Conservation (phyloP, 2,797 vertebrate genomes). For the Esox lucius region DNA sequence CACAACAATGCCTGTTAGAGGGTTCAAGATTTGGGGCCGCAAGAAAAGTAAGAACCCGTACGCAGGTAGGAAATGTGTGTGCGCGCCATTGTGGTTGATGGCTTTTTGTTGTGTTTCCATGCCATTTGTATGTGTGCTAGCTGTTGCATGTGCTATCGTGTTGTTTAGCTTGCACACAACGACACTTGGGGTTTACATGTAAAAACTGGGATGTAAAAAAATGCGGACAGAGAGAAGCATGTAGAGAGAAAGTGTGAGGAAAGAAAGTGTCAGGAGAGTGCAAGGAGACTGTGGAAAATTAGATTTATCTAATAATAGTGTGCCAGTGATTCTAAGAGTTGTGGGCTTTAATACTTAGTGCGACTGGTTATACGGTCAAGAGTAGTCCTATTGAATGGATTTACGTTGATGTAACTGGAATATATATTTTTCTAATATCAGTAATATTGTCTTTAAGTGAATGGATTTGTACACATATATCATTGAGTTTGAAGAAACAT, state of each 20-base stretch:
- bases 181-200: background rate
- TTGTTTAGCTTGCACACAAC: background rate
- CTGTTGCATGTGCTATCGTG: background rate
- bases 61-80: conserved; percentile 42
- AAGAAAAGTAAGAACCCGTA: conserved; percentile 35
- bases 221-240: background rate
- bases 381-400: conserved; percentile 6
- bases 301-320: background rate
- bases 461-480: conserved; percentile 24
- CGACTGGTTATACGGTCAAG: conserved; percentile 20
- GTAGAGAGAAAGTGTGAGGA: conserved; percentile 4
- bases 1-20: conserved; percentile 42
- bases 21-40: conserved; percentile 47
- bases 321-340: too few species aligned
- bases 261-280: background rate
- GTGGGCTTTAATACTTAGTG: conserved; percentile 1
- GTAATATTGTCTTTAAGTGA: conserved; percentile 11
- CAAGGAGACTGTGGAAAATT: background rate
- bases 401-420: background rate
- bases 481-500: background rate
- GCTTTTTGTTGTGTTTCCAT: background rate
- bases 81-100: too few species aligned
- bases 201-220: background rate
- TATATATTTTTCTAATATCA: background rate
- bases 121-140: conserved; percentile 6